Base-by-base conservation (phyloP, 2,113 vertebrate genomes). In the Odontophorus gujanensis region DNA sequence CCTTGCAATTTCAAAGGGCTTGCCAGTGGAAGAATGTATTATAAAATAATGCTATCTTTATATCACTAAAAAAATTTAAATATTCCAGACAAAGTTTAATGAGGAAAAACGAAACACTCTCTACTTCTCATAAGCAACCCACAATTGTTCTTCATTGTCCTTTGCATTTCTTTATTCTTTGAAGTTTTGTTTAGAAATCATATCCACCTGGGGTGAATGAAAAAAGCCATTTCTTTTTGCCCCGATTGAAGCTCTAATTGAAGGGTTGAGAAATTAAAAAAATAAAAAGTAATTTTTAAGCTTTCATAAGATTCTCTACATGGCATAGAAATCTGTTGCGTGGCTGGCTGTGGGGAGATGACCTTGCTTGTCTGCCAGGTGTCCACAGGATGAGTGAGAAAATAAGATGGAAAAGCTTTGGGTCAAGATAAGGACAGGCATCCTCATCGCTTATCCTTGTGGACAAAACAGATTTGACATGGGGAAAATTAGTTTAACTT, bases 211-310 rank as follows among this genome's bases (percentile, higher is more conserved):
- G 18, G 20, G 8, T 9, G 65, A 57, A 50, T 4, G 4, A 6
- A 13, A 50, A 75, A 22, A 62, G 25, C 2, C 3, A 1, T 53
- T 22, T 45, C 62, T 26, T 40, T 34, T 5, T 13, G 1, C 1
- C 6, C 17, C 3, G 2, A 17, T 1, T n/a, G 38, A 82, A 57
- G 13, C 24, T 74, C 50, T 83, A 25, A 63, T 47, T 69, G 36
- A 32, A 87, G 9, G 13, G 9, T 6, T 47, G 17, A 51, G 28
- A 74, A 32, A 7, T 45, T 50, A 42, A 21, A 32, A n/a, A 9
- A 62, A 50, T 85, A 71, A 62, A 50, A 89, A 66, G 15, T 34
- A 25, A 62, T 86, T 72, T 82, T 11, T 45, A 73, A 84, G 48
- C 15, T 34, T 36, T 45, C 11, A 7, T 17, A 19, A 47, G n/a